Evolutionary conservation across 2,888 invertebrate genomes (phyloP), one percentile per base, ranked within the genome.

Genomic region (Anodontia alba): DNA sequence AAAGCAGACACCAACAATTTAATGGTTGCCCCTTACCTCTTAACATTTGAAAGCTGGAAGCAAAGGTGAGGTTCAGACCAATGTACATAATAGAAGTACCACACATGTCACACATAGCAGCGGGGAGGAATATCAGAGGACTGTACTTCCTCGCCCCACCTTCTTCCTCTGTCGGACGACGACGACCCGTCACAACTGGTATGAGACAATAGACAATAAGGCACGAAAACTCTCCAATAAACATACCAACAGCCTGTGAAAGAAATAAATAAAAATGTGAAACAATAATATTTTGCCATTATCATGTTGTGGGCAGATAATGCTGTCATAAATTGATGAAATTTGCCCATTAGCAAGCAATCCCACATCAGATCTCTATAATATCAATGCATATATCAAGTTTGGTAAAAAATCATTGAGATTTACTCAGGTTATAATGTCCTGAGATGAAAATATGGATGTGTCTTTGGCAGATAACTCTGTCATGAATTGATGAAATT

Each of bases 31-130:
- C 46, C 3, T 8, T 46, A 96, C 97, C 98, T 95, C 98, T 96
- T 90, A 99, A 96, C 98, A 99, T 99, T 95, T 99, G 99, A 95
- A 98, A 99, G 93, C 98, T 98, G 88, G 98, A 98, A 0, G 98
- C 97, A 93, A 97, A 98, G 0, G 99, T 99, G 93, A 99, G 95
- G 90, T 96, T 98, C 73, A 99, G 95, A 7, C 98, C 99, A 69
- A 98, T 96, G 93, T 98, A 98, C 97, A 98, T 97, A 38, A 97
- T 96, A 0, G 98, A 97, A 0, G 98, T 98, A 0, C 97, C 98
- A 79, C 97, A 95, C 96, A 98, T 96, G 94, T 99, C 99, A 94
- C 97, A 97, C 94, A 98, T 95, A 0, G 98, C 97, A 0, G 99
- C 98, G 31, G 98, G 96, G 89, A 98, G 95, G 90, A 99, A 96